Evolutionary conservation across 2,113 vertebrate species (phyloP).

Genomic region (Oreotrochilus melanogaster): DNA sequence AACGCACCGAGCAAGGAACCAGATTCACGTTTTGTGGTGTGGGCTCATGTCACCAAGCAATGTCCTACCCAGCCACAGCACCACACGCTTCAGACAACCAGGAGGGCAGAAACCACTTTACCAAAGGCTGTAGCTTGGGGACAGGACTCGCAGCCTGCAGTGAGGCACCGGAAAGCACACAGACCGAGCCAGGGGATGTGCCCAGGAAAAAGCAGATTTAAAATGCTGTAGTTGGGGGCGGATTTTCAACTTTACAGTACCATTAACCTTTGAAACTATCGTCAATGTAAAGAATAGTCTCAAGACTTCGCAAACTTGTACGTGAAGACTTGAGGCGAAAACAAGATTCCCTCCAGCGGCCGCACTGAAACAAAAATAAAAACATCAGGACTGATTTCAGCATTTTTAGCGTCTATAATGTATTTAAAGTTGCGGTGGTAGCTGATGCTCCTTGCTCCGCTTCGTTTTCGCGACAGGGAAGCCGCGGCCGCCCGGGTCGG

Average conservation of each 20-base stretch:
- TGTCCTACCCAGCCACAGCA: background rate
- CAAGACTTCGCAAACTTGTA: background rate
- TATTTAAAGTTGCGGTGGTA: background rate
- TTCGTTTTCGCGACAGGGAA: accelerated
- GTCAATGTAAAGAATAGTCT: background rate
- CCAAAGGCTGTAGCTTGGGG: background rate
- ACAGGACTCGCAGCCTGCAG: background rate
- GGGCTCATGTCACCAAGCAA: accelerated
- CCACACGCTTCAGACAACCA: accelerated
- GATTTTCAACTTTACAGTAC: background rate
- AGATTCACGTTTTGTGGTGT: accelerated
- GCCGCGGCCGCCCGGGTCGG: background rate
- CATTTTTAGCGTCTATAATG: background rate
- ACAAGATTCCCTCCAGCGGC: background rate
- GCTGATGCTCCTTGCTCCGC: background rate
- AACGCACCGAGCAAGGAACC: accelerated
- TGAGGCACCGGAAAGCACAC: accelerated
- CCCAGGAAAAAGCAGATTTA: background rate
- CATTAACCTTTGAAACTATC: background rate
- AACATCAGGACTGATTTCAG: background rate
- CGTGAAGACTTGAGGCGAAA: accelerated
- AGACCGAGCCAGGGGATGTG: accelerated
- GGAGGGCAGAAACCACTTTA: background rate
- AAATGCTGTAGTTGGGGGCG: background rate
- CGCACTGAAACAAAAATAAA: background rate